These are phyloP conservation scores for Porites evermanni DNA, from an alignment of 92 coral and sea anemone genomes.

Conservation along the genomic window DNA sequence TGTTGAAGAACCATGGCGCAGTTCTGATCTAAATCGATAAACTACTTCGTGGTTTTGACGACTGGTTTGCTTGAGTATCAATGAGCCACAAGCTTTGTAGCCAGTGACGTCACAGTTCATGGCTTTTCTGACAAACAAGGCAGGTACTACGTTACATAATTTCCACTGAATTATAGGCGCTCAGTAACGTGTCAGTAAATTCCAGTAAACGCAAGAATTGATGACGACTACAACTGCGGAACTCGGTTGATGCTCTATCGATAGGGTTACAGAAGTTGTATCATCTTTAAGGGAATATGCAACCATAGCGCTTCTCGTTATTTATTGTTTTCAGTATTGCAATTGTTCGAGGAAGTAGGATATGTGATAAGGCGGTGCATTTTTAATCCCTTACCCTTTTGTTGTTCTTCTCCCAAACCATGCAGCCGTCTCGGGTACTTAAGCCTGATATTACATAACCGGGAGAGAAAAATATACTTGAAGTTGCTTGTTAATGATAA, in stretches of 20 bases:
- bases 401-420: too few relatives aligned
- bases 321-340: too few relatives aligned
- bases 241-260: neutral
- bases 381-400: too few relatives aligned
- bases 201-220: neutral
- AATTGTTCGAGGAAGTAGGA: too few relatives aligned
- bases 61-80: conserved; percentile 12
- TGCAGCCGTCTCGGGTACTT: too few relatives aligned
- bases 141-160: neutral
- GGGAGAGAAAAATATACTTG: too few relatives aligned
- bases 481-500: too few relatives aligned
- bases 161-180: neutral
- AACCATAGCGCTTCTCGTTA: too few relatives aligned
- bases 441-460: too few relatives aligned
- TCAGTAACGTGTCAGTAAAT: neutral
- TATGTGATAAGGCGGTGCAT: too few relatives aligned
- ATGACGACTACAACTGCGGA: neutral
- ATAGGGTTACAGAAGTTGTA: too few relatives aligned
- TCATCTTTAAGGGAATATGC: too few relatives aligned
- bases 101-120: conserved; percentile 26
- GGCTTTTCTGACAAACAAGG: conserved; percentile 16
- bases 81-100: conserved; percentile 28
- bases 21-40: neutral
- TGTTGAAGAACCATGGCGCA: conserved; percentile 20
- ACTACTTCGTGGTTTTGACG: neutral